phyloP scores from a whole-genome alignment of 2,797 vertebrate genomes.

The Anguilla anguilla region DNA sequence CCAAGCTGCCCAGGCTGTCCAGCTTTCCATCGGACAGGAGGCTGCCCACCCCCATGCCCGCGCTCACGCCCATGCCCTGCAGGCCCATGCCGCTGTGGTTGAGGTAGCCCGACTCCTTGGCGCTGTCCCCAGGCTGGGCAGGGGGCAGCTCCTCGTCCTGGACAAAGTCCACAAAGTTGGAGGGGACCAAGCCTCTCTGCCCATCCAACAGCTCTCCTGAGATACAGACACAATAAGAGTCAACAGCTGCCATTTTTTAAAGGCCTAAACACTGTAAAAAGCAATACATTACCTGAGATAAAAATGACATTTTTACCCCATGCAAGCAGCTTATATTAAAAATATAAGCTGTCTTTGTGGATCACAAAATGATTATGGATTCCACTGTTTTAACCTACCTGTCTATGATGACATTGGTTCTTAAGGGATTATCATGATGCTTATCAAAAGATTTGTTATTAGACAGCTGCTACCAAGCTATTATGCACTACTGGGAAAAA shows the following conservation, averaged over 20 bases:
- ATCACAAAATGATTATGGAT: neutral
- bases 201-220: conserved; percentile 94
- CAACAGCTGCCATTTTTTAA: neutral
- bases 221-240: conserved; percentile 29
- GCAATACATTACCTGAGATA: neutral
- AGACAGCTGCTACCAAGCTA: neutral
- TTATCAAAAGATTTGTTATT: neutral
- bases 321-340: neutral
- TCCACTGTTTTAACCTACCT: neutral
- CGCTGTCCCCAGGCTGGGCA: conserved; percentile 70
- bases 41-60: conserved; percentile 49
- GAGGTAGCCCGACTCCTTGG: conserved; percentile 85
- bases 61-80: conserved; percentile 63
- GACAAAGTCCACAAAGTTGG: conserved; percentile 96
- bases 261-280: neutral
- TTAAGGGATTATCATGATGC: neutral
- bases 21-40: conserved; percentile 69
- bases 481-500: neutral
- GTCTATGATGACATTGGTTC: neutral
- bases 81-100: conserved; percentile 76
- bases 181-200: conserved; percentile 92
- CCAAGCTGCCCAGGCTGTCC: conserved; percentile 59
- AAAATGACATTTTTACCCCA: neutral
- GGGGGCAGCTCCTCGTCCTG: conserved; percentile 83
- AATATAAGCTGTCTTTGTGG: neutral